Evolutionary conservation across 1,140 invertebrate species (phyloP).

Genomic region (Solen grandis): DNA sequence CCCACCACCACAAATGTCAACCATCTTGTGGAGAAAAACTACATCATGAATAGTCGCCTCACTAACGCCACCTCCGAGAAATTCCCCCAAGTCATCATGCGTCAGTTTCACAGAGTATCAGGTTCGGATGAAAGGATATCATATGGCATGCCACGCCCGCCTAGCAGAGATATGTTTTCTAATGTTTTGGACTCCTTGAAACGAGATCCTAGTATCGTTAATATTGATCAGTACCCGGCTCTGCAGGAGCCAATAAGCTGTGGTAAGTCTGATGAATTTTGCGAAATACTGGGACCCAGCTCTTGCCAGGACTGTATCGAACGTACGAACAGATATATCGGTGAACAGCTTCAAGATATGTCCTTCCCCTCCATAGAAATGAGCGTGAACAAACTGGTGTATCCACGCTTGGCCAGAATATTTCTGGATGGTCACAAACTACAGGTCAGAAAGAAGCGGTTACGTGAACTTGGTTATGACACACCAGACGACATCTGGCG

Average conservation of each 20-base stretch:
- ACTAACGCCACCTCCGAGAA: constrained; percentile 40
- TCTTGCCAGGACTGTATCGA: constrained; percentile 64
- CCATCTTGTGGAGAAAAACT: constrained; percentile 46
- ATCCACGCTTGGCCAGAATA: constrained; percentile 40
- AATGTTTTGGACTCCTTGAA: constrained; percentile 28
- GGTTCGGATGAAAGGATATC: background rate
- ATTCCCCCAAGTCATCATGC: constrained; percentile 31
- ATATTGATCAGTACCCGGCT: constrained; percentile 30
- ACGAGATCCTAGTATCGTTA: constrained; percentile 43
- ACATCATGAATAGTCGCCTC: constrained; percentile 28
- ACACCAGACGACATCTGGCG: background rate
- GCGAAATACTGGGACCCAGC: constrained; percentile 66
- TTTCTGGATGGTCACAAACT: constrained; percentile 22
- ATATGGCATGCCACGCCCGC: constrained; percentile 45
- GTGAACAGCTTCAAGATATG: constrained; percentile 60
- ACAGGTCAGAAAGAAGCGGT: constrained; percentile 13
- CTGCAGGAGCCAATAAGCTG: constrained; percentile 42
- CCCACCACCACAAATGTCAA: background rate
- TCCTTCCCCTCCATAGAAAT: constrained; percentile 63
- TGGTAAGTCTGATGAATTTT: constrained; percentile 53
- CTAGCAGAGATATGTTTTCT: constrained; percentile 13
- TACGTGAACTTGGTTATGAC: constrained; percentile 31
- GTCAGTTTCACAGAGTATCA: constrained; percentile 18
- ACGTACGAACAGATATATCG: constrained; percentile 62
- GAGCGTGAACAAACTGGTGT: constrained; percentile 51